These are phyloP conservation scores for Chrysolina haemoptera DNA, from an alignment of 2,888 invertebrate genomes.

Conservation along the genomic window DNA sequence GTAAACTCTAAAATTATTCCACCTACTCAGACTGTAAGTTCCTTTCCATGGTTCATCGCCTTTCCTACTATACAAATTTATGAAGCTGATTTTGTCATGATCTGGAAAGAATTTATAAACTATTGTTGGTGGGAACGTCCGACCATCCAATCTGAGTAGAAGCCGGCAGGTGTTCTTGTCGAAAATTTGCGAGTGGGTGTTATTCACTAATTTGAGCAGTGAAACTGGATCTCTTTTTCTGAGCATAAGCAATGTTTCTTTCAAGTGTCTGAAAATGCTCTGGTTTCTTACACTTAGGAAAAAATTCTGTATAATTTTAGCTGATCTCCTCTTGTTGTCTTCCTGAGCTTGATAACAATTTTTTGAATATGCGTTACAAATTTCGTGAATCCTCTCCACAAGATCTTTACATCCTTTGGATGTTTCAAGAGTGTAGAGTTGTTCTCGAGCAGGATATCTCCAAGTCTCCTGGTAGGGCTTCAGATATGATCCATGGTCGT, in stretches of 20 bases:
- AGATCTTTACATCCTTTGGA: slow-evolving; percentile 35
- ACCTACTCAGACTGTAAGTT: slow-evolving; percentile 28
- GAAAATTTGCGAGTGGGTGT: slow-evolving; percentile 51
- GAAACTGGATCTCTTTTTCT: slow-evolving; percentile 48
- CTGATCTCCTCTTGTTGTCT: slow-evolving; percentile 36
- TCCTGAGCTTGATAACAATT: slow-evolving; percentile 22
- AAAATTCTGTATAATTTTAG: slow-evolving; percentile 51
- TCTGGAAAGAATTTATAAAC: slow-evolving; percentile 58
- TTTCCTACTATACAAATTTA: background rate
- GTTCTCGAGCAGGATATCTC: background rate
- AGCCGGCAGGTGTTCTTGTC: slow-evolving; percentile 54
- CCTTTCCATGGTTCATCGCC: background rate
- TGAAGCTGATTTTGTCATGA: slow-evolving; percentile 21
- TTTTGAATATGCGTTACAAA: slow-evolving; percentile 38
- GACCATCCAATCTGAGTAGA: slow-evolving; percentile 58
- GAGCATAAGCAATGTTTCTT: slow-evolving; percentile 42
- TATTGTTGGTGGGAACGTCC: slow-evolving; percentile 58
- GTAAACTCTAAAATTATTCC: slow-evolving; percentile 42
- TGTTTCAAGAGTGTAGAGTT: slow-evolving; percentile 3
- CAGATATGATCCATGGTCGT: slow-evolving; percentile 52
- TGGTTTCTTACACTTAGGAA: slow-evolving; percentile 43
- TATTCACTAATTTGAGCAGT: slow-evolving; percentile 47
- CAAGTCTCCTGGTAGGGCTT: slow-evolving; percentile 24
- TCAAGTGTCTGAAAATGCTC: slow-evolving; percentile 49
- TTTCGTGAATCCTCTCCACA: slow-evolving; percentile 39